phyloP scores from a whole-genome alignment of 2,797 vertebrate genomes.

The Coracias cyanogaster region DNA sequence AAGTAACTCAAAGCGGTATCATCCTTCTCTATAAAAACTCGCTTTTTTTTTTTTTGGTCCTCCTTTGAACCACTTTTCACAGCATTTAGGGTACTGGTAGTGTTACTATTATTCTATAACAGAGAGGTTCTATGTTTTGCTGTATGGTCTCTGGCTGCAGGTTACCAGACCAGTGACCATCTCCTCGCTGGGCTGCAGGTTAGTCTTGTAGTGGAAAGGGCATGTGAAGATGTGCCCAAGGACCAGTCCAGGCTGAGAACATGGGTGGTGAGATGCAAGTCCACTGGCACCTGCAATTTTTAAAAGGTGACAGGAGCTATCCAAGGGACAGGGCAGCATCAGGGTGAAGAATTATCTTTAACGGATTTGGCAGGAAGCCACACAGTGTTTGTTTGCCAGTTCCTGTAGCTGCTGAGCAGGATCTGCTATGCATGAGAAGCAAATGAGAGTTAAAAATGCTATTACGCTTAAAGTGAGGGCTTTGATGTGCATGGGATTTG shows the following conservation, averaged over 20 bases:
- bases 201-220: background rate
- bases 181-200: background rate
- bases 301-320: background rate
- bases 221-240: fast-evolving
- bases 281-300: background rate
- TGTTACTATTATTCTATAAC: background rate
- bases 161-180: too few species aligned
- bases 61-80: background rate
- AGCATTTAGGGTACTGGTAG: background rate
- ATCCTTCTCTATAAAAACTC: background rate
- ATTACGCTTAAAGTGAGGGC: background rate
- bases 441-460: background rate
- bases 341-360: background rate
- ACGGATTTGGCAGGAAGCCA: too few species aligned
- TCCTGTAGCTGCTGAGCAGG: fast-evolving
- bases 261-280: fast-evolving
- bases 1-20: background rate
- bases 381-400: background rate
- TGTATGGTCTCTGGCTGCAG: background rate
- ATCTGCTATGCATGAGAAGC: fast-evolving
- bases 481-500: fast-evolving
- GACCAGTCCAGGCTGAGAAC: background rate
- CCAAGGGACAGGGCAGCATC: background rate
- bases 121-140: background rate
- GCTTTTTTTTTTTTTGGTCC: background rate